Base-by-base conservation (phyloP, 2,888 invertebrate genomes). In the Micropterix aruncella region DNA sequence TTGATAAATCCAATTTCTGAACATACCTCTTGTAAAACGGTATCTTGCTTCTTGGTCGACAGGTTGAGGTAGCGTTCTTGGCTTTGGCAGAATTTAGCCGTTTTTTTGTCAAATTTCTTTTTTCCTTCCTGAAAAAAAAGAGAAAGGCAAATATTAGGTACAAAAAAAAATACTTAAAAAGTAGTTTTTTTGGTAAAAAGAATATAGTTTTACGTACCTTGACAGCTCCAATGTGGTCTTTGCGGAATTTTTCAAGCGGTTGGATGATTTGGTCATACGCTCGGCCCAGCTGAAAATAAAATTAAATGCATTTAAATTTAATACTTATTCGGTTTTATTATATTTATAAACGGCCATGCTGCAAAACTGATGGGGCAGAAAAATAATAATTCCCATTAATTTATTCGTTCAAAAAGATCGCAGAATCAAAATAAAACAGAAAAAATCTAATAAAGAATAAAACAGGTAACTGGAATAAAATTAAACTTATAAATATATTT, bases 31-130 rank as follows among this genome's bases (percentile, higher is more conserved):
- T 91, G 88, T 58, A 94, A 78, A 54, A 88, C 83, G 53, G 78
- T 79, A 62, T 93, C 92, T 47, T 86, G 88, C 60, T 93, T 92
- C 73, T 90, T 91, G 43, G 90, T 85, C 44, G 92, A 92, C 55
- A 94, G 76, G 66, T 90, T 91, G 48, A 96, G 76, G 61, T 95
- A 93, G 52, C 93, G 79, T 69, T 97, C 97, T 66, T 96, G 89
- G 54, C 89, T 91, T 67, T 92, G 89, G 65, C 94, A 96, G 69
- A 95, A 97, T 66, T 96, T 96, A 52, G 88, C 82, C 2, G 96
- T 96, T 66, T 96, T 93, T 65, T 96, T 96, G 60, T 96, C 95
- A 70, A 95, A 97, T 65, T 93, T 93, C 71, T 96, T 95, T 67
- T 94, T 95, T 46, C 89, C 89, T 55, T 89, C 88, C 83, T 87